These are phyloP conservation scores for Tiaroga cobitis DNA, from an alignment of 2,797 vertebrate genomes.

Conservation along the genomic window DNA sequence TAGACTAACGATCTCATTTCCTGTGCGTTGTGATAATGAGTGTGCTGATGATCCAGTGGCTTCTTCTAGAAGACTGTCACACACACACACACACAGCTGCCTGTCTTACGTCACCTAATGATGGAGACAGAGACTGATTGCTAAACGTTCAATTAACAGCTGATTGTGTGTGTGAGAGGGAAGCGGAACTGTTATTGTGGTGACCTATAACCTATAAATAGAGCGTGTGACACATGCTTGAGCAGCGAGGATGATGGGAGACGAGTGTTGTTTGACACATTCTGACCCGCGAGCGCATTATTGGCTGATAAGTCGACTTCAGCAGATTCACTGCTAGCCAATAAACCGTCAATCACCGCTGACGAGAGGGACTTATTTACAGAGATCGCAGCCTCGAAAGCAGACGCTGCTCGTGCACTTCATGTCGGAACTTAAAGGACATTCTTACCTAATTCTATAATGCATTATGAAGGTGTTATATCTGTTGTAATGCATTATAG, in stretches of 20 bases:
- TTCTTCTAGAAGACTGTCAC: slow-evolving; percentile 57
- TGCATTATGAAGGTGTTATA: not conserved
- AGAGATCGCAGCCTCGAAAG: not conserved
- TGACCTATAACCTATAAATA: slow-evolving; percentile 77
- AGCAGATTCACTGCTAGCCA: not conserved
- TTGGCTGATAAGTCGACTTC: slow-evolving; percentile 26
- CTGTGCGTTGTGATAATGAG: slow-evolving; percentile 73
- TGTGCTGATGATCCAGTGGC: slow-evolving; percentile 67
- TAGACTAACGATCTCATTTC: slow-evolving; percentile 68
- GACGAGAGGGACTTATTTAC: not conserved
- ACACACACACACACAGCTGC: slow-evolving; percentile 66
- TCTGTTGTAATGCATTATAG: not conserved
- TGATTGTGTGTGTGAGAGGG: slow-evolving; percentile 72
- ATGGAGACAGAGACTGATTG: slow-evolving; percentile 71
- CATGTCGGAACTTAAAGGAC: not conserved
- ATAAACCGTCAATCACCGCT: not conserved
- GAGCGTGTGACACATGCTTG: slow-evolving; percentile 52
- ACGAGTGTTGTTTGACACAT: slow-evolving; percentile 37
- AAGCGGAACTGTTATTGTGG: slow-evolving; percentile 72
- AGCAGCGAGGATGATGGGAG: slow-evolving; percentile 50
- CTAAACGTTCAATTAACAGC: slow-evolving; percentile 79
- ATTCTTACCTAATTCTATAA: not conserved
- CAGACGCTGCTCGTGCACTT: not conserved
- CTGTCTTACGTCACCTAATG: slow-evolving; percentile 74
- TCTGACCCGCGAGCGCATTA: slow-evolving; percentile 22